A percentile compares a stretch with the other conserved stretches of the same genome.
Conservation (phyloP, 2,888 invertebrate genomes). For the Gortyna flavago region DNA sequence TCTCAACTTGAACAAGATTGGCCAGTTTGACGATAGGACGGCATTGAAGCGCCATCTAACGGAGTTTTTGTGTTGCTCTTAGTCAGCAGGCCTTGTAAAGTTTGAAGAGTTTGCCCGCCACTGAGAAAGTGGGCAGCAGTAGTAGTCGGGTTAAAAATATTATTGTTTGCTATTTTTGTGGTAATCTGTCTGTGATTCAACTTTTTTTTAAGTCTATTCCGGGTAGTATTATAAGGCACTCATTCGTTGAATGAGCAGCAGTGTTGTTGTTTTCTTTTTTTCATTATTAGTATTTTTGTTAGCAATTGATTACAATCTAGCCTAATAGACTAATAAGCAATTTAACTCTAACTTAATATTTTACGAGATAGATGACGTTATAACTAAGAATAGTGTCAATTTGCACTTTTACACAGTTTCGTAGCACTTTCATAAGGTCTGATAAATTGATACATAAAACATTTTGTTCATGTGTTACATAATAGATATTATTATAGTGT, state of each 20-base stretch:
- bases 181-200: neutral
- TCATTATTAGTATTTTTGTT: too few species aligned
- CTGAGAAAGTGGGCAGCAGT: slow-evolving; percentile 17
- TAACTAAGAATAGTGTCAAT: too few species aligned
- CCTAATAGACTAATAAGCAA: too few species aligned
- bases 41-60: slow-evolving; percentile 58
- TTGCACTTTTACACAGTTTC: too few species aligned
- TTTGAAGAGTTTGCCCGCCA: slow-evolving; percentile 32
- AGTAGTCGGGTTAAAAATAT: slow-evolving; percentile 4
- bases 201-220: slow-evolving; percentile 3
- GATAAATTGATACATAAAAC: too few species aligned
- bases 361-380: too few species aligned
- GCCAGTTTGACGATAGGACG: slow-evolving; percentile 3
- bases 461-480: too few species aligned
- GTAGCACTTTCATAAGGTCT: too few species aligned
- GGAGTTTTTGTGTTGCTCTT: slow-evolving; percentile 3
- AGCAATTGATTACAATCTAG: too few species aligned
- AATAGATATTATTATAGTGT: too few species aligned
- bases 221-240: neutral
- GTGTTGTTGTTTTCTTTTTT: too few species aligned
- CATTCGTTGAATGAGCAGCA: neutral
- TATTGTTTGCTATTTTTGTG: slow-evolving; percentile 15
- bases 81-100: slow-evolving; percentile 2
- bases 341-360: too few species aligned
- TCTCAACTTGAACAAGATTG: slow-evolving; percentile 17